These are phyloP conservation scores for Malacoraja senta DNA, from an alignment of 2,797 vertebrate genomes.

Conservation along the genomic window DNA sequence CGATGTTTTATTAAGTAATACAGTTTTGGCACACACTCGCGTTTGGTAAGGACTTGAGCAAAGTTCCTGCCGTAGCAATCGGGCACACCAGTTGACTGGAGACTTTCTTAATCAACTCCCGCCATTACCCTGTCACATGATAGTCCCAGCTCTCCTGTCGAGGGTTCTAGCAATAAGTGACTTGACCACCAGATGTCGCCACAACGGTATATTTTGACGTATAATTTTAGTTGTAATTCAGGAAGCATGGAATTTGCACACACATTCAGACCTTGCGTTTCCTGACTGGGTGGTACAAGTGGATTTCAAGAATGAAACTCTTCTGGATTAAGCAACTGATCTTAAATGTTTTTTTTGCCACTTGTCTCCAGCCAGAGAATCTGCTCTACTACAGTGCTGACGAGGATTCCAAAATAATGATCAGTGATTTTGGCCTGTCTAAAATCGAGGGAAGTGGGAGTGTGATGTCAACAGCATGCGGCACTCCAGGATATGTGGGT, in stretches of 20 bases:
- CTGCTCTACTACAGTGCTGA: constrained; percentile 92
- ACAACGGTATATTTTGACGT: not conserved
- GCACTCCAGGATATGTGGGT: constrained; percentile 95
- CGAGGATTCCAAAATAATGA: constrained; percentile 97
- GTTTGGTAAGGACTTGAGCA: too few relatives aligned
- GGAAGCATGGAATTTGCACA: not conserved
- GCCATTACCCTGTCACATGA: too few relatives aligned
- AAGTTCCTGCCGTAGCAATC: too few relatives aligned
- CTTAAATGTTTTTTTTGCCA: not conserved
- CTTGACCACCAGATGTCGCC: too few relatives aligned
- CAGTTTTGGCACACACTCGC: too few relatives aligned
- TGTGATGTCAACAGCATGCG: constrained; percentile 90
- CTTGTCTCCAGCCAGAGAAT: constrained; percentile 77
- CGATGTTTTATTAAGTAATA: too few relatives aligned
- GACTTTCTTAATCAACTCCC: too few relatives aligned
- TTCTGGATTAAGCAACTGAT: not conserved
- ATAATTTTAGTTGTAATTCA: not conserved
- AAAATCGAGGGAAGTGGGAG: constrained; percentile 86
- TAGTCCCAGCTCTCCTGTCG: too few relatives aligned
- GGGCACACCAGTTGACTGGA: too few relatives aligned
- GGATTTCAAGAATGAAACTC: too few relatives aligned
- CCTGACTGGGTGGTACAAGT: too few relatives aligned
- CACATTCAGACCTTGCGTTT: not conserved
- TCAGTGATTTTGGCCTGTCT: constrained; percentile 91
- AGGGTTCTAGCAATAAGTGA: too few relatives aligned